phyloP scores from a whole-genome alignment of 2,888 invertebrate species.

The Drosophila subsilvestris region DNA sequence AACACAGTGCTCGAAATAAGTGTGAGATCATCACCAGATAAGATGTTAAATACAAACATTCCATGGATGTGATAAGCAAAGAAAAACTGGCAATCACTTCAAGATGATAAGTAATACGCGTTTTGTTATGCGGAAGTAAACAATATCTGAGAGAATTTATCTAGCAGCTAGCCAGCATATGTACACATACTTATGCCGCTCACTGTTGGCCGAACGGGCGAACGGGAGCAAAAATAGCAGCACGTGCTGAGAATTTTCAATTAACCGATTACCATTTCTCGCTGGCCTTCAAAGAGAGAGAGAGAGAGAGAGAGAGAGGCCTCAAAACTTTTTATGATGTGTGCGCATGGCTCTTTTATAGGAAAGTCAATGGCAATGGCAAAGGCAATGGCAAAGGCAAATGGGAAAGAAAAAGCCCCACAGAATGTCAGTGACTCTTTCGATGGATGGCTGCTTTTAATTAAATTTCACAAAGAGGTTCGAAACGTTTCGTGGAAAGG shows the following conservation, averaged over 20 bases:
- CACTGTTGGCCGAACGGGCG: constrained; percentile 60
- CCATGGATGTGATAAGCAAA: constrained; percentile 18
- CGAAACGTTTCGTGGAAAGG: constrained; percentile 42
- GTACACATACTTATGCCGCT: constrained; percentile 25
- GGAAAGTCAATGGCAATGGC: constrained; percentile 12
- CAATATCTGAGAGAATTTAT: constrained; percentile 15
- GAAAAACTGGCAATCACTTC: constrained; percentile 2
- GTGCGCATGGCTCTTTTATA: constrained; percentile 37
- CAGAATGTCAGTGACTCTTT: constrained; percentile 47
- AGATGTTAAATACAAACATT: background rate
- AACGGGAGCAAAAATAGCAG: constrained; percentile 53
- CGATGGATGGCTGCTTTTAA: constrained; percentile 48
- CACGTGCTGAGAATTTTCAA: constrained; percentile 74
- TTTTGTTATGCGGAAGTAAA: constrained; percentile 24
- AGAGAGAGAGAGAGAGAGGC: constrained; percentile 30
- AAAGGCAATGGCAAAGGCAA: constrained; percentile 19
- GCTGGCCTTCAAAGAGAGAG: constrained; percentile 37
- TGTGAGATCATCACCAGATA: constrained; percentile 22
- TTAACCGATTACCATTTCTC: constrained; percentile 58
- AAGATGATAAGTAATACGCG: background rate
- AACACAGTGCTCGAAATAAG: constrained; percentile 2
- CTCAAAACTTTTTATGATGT: constrained; percentile 59
- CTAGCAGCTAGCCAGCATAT: constrained; percentile 1
- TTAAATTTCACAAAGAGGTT: constrained; percentile 56
- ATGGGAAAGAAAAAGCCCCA: constrained; percentile 1